Base-by-base conservation (phyloP, 2,113 vertebrate genomes). In the Paedocypris sp. region DNA sequence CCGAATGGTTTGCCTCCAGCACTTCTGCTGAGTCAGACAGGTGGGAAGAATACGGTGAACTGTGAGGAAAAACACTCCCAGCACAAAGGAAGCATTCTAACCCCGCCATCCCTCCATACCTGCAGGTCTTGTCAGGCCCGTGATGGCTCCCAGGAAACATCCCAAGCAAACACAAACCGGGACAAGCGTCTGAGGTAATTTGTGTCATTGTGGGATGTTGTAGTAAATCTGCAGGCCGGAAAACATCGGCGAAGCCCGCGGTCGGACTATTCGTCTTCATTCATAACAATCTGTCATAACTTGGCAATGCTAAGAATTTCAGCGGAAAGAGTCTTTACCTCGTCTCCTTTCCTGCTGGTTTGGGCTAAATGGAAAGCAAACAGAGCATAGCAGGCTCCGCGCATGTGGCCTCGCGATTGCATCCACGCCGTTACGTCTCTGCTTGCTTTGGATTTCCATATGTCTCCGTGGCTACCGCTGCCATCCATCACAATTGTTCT, bases 401-500 rank as follows among this genome's bases (percentile, higher is more conserved):
- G 23, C 13, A 18, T 43, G 59, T 66, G 36, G 49, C 45, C 39
- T 39, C 28, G 52, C 19, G n/a, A 60, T 39, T 20, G 31, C 31
- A 42, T 61, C 50, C 39, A 66, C 19, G 39, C 20, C 32, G 22
- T 31, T 42, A 31, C 20, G 16, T 47, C 15, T 57, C 35, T 49
- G 19, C 29, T 29, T 26, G 28, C 36, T 36, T 4, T 26, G 57
- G 71, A 83, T 84, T 84, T 83, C 75, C 79, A 82, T 82, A 81
- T 77, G 75, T 80, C 75, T 74, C 71, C 68, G 26, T 38, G 49
- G 73, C 72, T 79, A 69, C 61, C 53, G 49, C 33, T 57, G 56
- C 73, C 72, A 81, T 85, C 81, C 81, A 83, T 87, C 82, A 83
- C 74, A 35, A 67, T 77, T 79, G 75, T 70, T 77, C 72, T 82